Percentiles rank a stretch among this genome's conserved stretches.
Evolutionary conservation across 2,113 vertebrate genomes (phyloP).

Genomic region (Vidua chalybeata): DNA sequence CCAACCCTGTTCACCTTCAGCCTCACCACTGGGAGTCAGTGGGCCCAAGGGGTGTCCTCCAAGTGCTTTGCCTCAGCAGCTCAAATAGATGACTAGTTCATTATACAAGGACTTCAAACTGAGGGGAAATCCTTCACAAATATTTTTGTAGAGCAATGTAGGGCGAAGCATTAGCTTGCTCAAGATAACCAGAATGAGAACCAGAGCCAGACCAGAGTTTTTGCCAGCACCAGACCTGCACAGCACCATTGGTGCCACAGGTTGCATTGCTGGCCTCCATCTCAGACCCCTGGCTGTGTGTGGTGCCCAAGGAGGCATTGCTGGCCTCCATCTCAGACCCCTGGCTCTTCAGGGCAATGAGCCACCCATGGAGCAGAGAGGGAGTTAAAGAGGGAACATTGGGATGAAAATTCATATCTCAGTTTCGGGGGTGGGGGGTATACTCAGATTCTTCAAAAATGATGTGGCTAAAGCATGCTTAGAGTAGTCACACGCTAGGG

Average conservation of each 20-base stretch:
- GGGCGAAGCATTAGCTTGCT: background rate
- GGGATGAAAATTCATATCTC: background rate
- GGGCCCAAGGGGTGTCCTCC: background rate
- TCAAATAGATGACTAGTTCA: background rate
- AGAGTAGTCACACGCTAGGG: background rate
- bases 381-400: background rate
- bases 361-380: background rate
- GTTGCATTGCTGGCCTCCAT: background rate
- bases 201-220: background rate
- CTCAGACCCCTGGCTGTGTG: no score
- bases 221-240: background rate
- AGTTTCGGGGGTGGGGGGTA: background rate
- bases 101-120: background rate
- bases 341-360: background rate
- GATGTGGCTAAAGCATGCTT: background rate
- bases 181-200: background rate
- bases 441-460: background rate
- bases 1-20: background rate
- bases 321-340: no score
- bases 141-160: background rate
- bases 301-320: no score
- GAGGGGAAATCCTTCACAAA: rapidly evolving
- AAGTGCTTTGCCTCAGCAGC: background rate
- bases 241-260: background rate
- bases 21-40: background rate